Base-by-base conservation (phyloP, 2,113 vertebrate species). In the Cairina moschata region DNA sequence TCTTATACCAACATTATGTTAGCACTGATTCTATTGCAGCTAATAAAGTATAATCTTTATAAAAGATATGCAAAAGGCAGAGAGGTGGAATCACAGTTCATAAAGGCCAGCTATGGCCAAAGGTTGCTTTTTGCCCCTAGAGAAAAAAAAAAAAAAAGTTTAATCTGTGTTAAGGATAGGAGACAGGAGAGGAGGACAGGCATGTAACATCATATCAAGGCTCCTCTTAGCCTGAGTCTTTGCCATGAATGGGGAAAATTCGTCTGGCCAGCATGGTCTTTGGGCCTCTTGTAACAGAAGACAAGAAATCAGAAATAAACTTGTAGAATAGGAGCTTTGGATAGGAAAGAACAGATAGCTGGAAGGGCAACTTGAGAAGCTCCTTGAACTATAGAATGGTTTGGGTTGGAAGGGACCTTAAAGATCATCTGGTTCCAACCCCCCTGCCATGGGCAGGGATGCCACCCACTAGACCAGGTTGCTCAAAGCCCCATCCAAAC, bases 51-150 rank as follows among this genome's bases (percentile, higher is more conserved):
- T 72, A 79, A 40, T 14, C 6, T 67, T 28, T 8, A 18, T 50
- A 77, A 81, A 86, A 59, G 16, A 34, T 11, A 62, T 9, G 2
- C 8, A 44, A 42, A 73, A 63, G 36, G 17, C 17, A 59, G 32
- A 88, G 28, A 58, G 7, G 9, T 60, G 12, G 17, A 76, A 4
- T 18, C 18, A 66, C 17, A 8, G n/a, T 59, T 66, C 32, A 21
- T n/a, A 69, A 80, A 80, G 3, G 13, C 6, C 21, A 71, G 23
- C 31, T 81, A 31, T 17, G 28, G 38, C 17, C 34, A 65, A 79
- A 10, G 11, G 17, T 68, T 36, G 8, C 0, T 52, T 22, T 38
- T 60, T 46, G 11, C 6, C 4, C 26, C n/a, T 29, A 4, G 1
- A 84, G 21, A 75, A 28, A 72, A 11, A 78, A 7, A 40, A 91